Evolutionary conservation across 2,113 vertebrate genomes (phyloP).

Genomic region (Axis porcinus): DNA sequence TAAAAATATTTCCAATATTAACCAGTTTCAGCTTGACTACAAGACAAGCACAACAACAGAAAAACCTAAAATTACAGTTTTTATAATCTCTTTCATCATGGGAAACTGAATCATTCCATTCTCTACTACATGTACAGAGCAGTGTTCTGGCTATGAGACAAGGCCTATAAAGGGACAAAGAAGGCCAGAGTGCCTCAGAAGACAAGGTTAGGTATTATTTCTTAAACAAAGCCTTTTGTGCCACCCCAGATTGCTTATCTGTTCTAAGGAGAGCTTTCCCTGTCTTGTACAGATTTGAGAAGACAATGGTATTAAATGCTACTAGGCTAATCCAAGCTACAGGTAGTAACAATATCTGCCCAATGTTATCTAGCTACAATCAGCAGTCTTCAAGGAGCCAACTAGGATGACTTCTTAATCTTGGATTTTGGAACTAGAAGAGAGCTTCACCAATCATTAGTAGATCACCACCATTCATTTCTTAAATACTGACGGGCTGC

Average conservation of each 20-base stretch:
- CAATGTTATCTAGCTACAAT: not conserved
- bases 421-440: slow-evolving; percentile 13
- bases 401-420: not conserved
- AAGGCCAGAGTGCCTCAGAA: not conserved
- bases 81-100: not conserved
- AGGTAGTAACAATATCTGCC: not conserved
- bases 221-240: not conserved
- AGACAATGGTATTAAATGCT: not conserved
- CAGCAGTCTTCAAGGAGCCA: not conserved
- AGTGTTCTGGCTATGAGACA: not conserved
- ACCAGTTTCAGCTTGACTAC: not conserved
- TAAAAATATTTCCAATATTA: not conserved
- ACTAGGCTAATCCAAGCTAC: not conserved
- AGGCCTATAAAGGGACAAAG: not conserved
- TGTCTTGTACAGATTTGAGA: not conserved
- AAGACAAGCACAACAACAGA: slow-evolving; percentile 1
- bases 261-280: not conserved
- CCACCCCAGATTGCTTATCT: not conserved
- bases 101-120: not conserved
- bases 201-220: not conserved
- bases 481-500: not conserved
- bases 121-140: not conserved
- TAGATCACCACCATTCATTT: not conserved
- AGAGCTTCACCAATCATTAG: not conserved
- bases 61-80: not conserved